phyloP scores from a whole-genome alignment of 2,888 invertebrate species.

The Itoplectis maculator region DNA sequence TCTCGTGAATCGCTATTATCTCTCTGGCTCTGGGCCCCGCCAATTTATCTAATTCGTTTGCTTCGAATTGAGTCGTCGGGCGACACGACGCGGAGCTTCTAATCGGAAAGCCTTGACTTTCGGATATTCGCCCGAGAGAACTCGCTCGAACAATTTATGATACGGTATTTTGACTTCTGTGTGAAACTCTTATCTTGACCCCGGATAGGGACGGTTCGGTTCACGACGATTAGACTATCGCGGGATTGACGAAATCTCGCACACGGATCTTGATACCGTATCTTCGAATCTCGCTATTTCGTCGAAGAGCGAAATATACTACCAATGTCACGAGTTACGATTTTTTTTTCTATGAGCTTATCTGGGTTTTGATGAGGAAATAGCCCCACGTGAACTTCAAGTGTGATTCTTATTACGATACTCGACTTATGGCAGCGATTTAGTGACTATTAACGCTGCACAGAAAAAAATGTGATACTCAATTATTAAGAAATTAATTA shows the following conservation, averaged over 20 bases:
- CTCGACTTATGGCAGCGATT: no score
- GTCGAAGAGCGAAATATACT: background rate
- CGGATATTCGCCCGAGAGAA: background rate
- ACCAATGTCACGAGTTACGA: background rate
- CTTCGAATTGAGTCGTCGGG: background rate
- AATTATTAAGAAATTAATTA: background rate
- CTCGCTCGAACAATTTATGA: background rate
- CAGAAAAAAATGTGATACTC: background rate
- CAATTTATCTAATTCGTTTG: constrained; percentile 21
- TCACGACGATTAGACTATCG: background rate
- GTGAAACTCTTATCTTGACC: constrained; percentile 4
- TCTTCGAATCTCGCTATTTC: background rate
- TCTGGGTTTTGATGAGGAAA: background rate
- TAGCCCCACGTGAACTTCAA: background rate
- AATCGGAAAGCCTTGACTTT: constrained; percentile 26
- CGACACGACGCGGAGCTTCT: background rate
- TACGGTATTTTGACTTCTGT: background rate
- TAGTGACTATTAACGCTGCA: background rate
- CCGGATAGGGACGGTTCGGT: background rate
- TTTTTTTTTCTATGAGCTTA: background rate
- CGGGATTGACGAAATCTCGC: background rate
- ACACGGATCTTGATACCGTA: background rate
- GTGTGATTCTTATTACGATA: no score
- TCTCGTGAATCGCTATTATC: constrained; percentile 22
- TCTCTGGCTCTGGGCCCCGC: background rate